phyloP scores from a whole-genome alignment of 2,113 vertebrate species.

The Potamarius usumacintae region DNA sequence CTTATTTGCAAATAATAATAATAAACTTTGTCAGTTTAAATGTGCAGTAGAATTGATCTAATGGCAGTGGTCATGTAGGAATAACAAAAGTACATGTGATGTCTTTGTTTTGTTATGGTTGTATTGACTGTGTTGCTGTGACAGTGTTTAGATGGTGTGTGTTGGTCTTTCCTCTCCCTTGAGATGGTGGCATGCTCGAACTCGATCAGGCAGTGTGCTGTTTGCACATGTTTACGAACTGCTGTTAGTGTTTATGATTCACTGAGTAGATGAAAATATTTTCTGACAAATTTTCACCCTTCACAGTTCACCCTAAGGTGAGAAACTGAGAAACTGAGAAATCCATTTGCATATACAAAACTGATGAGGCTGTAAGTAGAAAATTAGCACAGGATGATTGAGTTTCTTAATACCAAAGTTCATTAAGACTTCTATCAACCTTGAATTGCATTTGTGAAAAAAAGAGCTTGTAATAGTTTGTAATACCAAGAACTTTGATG shows the following conservation, averaged over 20 bases:
- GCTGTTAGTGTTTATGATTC: constrained; percentile 3
- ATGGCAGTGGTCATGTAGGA: background rate
- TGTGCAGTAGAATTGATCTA: background rate
- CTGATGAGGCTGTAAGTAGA: background rate
- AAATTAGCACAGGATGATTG: background rate
- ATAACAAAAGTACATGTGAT: background rate
- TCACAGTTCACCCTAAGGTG: background rate
- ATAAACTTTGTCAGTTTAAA: background rate
- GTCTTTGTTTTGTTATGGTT: background rate
- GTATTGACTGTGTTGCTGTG: background rate
- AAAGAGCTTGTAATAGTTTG: background rate
- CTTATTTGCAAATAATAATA: background rate
- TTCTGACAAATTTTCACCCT: background rate
- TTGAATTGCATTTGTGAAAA: background rate
- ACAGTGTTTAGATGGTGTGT: background rate
- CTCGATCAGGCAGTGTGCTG: constrained; percentile 16
- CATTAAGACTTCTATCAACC: background rate
- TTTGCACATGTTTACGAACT: background rate
- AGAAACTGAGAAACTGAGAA: background rate
- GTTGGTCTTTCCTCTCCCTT: background rate
- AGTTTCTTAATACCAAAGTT: background rate
- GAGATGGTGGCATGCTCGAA: background rate
- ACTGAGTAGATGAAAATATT: background rate
- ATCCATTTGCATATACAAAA: background rate
- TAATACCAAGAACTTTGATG: background rate